Evolutionary conservation across 2,113 vertebrate genomes (phyloP).

Genomic region (Ginglymostoma cirratum): DNA sequence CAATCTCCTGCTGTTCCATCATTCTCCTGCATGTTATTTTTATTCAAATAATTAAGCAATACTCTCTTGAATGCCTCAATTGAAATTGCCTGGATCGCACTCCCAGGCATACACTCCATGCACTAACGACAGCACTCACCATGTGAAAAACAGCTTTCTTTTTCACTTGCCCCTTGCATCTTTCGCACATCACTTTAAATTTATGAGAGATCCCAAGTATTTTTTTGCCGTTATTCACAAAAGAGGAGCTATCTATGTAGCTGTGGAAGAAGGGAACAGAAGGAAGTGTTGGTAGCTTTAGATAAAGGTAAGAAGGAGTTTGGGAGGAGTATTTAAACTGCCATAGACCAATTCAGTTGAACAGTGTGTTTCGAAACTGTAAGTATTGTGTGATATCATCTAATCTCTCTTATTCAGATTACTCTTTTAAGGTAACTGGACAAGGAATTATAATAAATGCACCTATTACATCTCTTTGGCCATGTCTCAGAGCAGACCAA

Average conservation of each 20-base stretch:
- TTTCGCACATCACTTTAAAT: too few species aligned
- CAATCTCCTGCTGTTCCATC: too few species aligned
- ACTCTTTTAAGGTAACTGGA: neutral
- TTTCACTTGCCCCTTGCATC: too few species aligned
- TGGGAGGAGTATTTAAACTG: neutral
- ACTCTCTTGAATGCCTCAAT: too few species aligned
- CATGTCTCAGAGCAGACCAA: neutral
- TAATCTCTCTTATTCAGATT: neutral
- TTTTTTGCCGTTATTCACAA: neutral
- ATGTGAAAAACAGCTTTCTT: too few species aligned
- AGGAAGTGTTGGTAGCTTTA: neutral
- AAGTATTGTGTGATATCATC: neutral
- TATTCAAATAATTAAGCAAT: too few species aligned
- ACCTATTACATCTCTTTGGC: neutral
- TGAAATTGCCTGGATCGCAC: too few species aligned
- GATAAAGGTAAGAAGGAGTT: neutral
- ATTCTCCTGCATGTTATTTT: too few species aligned
- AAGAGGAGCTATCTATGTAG: neutral
- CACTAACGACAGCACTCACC: too few species aligned
- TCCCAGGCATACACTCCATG: too few species aligned
- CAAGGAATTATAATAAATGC: neutral
- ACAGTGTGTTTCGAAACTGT: too few species aligned
- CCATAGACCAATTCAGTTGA: neutral
- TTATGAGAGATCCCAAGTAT: neutral
- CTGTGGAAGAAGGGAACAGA: neutral